phyloP scores from a whole-genome alignment of 2,888 invertebrate genomes.

The Caenorhabditis panamensis region DNA sequence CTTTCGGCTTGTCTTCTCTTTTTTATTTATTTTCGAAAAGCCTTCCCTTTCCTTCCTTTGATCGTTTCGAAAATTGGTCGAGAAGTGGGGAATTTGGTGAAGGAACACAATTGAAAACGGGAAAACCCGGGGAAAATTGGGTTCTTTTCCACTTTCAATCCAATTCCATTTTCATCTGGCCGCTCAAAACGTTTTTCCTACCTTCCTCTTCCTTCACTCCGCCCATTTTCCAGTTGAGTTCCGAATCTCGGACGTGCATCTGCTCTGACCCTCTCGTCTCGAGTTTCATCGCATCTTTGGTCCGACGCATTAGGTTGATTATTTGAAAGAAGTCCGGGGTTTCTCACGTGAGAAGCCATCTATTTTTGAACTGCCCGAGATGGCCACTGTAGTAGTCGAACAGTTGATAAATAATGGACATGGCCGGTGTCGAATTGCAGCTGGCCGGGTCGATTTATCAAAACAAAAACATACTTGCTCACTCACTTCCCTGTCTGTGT shows the following conservation, averaged over 20 bases:
- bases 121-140: constrained; percentile 29
- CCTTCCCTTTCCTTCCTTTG: neutral
- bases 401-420: constrained; percentile 16
- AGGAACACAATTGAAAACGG: constrained; percentile 40
- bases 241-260: too few relatives aligned
- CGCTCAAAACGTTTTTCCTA: constrained; percentile 18
- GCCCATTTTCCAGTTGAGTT: too few relatives aligned
- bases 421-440: constrained; percentile 39
- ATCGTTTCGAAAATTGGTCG: constrained; percentile 13
- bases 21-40: neutral
- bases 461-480: constrained; percentile 40
- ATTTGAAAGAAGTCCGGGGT: constrained; percentile 32
- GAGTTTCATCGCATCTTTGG: constrained; percentile 43
- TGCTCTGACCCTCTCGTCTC: constrained; percentile 8
- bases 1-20: neutral
- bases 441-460: constrained; percentile 23
- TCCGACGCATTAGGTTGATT: constrained; percentile 46
- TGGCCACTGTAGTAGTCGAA: constrained; percentile 30
- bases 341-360: constrained; percentile 27
- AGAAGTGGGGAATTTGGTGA: constrained; percentile 3
- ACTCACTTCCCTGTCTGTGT: too few relatives aligned
- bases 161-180: constrained; percentile 33
- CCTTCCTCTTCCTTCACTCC: neutral
- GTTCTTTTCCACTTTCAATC: constrained; percentile 42
- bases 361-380: constrained; percentile 36